phyloP scores from a whole-genome alignment of 1,140 invertebrate species.

The Polypedilum pembai region DNA sequence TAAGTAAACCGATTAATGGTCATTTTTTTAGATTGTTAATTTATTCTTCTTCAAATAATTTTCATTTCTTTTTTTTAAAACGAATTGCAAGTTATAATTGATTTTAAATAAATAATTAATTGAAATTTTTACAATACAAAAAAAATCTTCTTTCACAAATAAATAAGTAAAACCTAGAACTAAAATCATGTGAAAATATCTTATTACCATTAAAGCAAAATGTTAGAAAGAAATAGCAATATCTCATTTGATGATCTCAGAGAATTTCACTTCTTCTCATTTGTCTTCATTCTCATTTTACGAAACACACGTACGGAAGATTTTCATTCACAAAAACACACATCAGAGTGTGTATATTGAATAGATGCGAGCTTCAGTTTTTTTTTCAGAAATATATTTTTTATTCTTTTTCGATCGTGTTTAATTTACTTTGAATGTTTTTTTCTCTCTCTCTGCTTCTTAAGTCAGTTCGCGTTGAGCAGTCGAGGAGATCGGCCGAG shows the following conservation, averaged over 20 bases:
- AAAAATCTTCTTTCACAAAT: no score
- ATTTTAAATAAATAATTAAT: no score
- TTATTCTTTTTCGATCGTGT: conserved; percentile 17
- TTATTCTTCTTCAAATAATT: no score
- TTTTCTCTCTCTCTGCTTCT: neutral
- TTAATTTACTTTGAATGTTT: conserved; percentile 13
- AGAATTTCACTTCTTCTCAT: neutral
- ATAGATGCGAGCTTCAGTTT: neutral
- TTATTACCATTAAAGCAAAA: no score
- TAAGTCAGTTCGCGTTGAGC: conserved; percentile 22
- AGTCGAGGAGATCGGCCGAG: neutral
- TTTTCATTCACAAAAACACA: conserved; percentile 4
- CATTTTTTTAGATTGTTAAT: no score
- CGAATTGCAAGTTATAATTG: no score
- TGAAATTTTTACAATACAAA: no score
- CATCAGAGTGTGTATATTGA: neutral
- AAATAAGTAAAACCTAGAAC: no score
- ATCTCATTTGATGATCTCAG: neutral
- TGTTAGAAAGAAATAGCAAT: neutral
- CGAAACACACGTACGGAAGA: neutral
- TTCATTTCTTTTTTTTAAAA: no score
- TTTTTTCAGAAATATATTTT: neutral
- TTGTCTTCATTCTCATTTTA: neutral
- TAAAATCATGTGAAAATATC: no score
- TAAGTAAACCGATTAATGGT: no score